phyloP scores from a whole-genome alignment of 2,888 invertebrate genomes.

The Aleiodes leptofemur region DNA sequence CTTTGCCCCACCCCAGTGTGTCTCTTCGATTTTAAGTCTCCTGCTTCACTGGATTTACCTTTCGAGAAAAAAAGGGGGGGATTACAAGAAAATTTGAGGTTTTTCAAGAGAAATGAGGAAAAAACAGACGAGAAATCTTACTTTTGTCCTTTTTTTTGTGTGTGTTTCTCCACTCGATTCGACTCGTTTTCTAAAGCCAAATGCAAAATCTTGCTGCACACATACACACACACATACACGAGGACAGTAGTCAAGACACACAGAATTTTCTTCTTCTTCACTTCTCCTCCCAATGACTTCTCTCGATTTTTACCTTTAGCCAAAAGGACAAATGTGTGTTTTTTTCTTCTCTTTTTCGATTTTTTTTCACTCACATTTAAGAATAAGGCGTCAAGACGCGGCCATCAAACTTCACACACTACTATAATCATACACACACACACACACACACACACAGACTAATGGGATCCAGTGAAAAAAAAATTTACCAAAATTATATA shows the following conservation, averaged over 20 bases:
- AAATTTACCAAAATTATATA: not conserved
- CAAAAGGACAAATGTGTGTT: slow-evolving; percentile 8
- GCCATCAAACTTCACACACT: slow-evolving; percentile 26
- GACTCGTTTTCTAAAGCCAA: too few relatives aligned
- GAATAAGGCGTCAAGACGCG: slow-evolving; percentile 28
- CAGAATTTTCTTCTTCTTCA: not conserved
- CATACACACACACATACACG: not conserved
- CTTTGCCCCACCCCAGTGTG: slow-evolving; percentile 52
- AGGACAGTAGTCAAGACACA: slow-evolving; percentile 1
- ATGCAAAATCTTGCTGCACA: not conserved
- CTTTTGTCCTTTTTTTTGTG: too few relatives aligned
- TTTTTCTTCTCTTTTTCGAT: not conserved
- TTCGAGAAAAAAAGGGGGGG: not conserved
- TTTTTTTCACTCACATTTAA: slow-evolving; percentile 12
- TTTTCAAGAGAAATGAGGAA: not conserved
- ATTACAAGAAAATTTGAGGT: not conserved
- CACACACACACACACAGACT: not conserved
- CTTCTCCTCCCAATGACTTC: not conserved
- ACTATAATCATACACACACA: too few relatives aligned
- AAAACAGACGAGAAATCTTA: not conserved
- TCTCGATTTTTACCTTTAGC: slow-evolving; percentile 7
- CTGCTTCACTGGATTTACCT: not conserved
- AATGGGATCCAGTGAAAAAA: slow-evolving; percentile 21
- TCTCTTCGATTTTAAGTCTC: slow-evolving; percentile 51
- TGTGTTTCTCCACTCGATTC: not conserved